Base-by-base conservation (phyloP, 2,113 vertebrate genomes). In the Myrmecobius fasciatus region DNA sequence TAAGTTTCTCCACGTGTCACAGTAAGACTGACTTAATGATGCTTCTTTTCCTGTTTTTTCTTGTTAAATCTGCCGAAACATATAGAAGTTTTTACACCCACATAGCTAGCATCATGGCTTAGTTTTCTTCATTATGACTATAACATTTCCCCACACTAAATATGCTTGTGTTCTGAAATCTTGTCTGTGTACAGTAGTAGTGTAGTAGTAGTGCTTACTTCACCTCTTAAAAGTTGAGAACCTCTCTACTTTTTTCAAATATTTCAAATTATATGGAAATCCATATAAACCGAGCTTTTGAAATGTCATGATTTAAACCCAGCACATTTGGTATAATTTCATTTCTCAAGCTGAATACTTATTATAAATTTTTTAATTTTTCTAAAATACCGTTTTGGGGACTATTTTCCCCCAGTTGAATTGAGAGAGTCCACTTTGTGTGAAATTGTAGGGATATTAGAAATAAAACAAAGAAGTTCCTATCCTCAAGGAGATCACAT, bases 261-360 rank as follows among this genome's bases (percentile, higher is more conserved):
- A 43, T n/a, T 96, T 97, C 94, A 54, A 92, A 54, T 93, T 95
- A 90, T 3, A 17, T 43, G 93, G 89, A 95, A 96, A 75, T 7
- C 17, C 67, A 43, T 24, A 8, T 43, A 67, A 83, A 22, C 20
- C 20, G 67, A 83, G 36, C 20, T 43, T 83, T 75, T 96, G 20
- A 25, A 92, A 52, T 94, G 94, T 95, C 26, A 22, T 92, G 83
- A 92, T 95, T 96, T 96, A 53, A 93, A 90, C 93, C 25, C 48
- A 89, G 0, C 89, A 94, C 97, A 92, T 94, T 83, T 97, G 28
- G 52, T 53, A 49, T 93, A 31, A 93, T 92, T 94, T 96, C 92
- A 54, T 89, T 96, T 96, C 47, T 75, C 36, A 94, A 25, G 51
- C 95, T 95, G 96, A 95, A 89, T 95, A 52, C 52, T 75, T 49